These are phyloP conservation scores for Bicyclus anynana DNA, from an alignment of 1,140 invertebrate species.

Conservation along the genomic window DNA sequence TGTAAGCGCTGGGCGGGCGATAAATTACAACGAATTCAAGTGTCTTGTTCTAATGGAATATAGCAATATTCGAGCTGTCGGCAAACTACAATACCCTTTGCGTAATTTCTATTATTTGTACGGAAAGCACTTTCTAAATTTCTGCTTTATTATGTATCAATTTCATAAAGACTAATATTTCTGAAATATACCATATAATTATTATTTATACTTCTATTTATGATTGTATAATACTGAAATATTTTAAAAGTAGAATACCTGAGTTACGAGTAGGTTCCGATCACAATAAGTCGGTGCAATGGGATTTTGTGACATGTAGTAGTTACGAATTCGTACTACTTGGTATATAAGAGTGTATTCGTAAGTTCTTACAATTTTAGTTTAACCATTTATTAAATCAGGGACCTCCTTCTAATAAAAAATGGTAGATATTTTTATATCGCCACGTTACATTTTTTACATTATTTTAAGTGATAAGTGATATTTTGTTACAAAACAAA, in stretches of 20 bases:
- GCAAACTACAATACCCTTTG: constrained; percentile 25
- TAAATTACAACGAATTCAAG: constrained; percentile 32
- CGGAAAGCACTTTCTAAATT: constrained; percentile 25
- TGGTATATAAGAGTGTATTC: too few relatives aligned
- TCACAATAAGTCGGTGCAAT: too few relatives aligned
- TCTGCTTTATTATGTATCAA: not conserved
- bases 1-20: constrained; percentile 18
- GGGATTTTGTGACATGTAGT: too few relatives aligned
- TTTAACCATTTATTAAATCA: too few relatives aligned
- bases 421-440: too few relatives aligned
- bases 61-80: constrained; percentile 20
- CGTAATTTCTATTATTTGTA: constrained; percentile 30
- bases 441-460: too few relatives aligned
- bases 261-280: too few relatives aligned
- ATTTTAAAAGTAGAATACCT: not conserved
- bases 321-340: too few relatives aligned
- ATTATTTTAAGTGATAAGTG: too few relatives aligned
- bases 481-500: too few relatives aligned
- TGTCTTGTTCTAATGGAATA: constrained; percentile 26
- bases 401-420: too few relatives aligned
- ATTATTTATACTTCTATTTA: not conserved
- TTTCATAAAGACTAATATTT: not conserved
- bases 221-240: not conserved
- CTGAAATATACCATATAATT: not conserved
- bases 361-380: too few relatives aligned